Evolutionary conservation across 92 coral and sea anemone species (phyloP).

Genomic region (Zoanthus gigantus): DNA sequence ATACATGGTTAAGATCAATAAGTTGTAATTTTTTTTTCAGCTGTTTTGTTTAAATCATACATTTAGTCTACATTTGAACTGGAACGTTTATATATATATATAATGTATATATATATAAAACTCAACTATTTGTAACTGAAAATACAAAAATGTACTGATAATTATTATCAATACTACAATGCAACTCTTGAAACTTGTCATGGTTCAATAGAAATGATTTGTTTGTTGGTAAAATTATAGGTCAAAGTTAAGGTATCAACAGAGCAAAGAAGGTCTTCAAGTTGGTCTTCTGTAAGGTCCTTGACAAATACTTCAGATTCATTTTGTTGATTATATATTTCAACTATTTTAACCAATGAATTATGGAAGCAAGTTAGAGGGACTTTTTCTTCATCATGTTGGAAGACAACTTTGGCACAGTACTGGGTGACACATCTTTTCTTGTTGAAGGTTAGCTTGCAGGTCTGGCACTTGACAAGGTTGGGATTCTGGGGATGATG

Average conservation of each 20-base stretch:
- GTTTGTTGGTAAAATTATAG: neutral
- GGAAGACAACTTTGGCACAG: constrained; percentile 8
- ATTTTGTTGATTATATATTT: constrained; percentile 19
- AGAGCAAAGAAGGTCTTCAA: constrained; percentile 17
- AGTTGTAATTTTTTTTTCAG: neutral
- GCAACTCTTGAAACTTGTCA: constrained; percentile 16
- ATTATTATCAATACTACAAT: neutral
- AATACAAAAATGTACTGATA: constrained; percentile 2
- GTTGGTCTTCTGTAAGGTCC: constrained; percentile 9
- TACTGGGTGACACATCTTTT: constrained; percentile 21
- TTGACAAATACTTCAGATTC: constrained; percentile 14
- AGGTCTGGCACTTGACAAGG: constrained; percentile 13
- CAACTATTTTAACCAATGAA: constrained; percentile 23
- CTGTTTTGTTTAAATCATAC: neutral
- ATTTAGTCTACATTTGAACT: constrained; percentile 8
- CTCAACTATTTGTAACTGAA: constrained; percentile 20
- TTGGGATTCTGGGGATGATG: neutral
- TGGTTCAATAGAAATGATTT: constrained; percentile 4
- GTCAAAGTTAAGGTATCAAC: constrained; percentile 9
- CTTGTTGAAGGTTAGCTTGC: constrained; percentile 8
- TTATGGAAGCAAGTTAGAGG: constrained; percentile 17
- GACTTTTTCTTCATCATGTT: constrained; percentile 20
- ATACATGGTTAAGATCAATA: neutral
- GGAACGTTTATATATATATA: neutral
- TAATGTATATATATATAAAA: no score